phyloP scores from a whole-genome alignment of 2,888 invertebrate genomes.

The Glaucopsyche alexis region DNA sequence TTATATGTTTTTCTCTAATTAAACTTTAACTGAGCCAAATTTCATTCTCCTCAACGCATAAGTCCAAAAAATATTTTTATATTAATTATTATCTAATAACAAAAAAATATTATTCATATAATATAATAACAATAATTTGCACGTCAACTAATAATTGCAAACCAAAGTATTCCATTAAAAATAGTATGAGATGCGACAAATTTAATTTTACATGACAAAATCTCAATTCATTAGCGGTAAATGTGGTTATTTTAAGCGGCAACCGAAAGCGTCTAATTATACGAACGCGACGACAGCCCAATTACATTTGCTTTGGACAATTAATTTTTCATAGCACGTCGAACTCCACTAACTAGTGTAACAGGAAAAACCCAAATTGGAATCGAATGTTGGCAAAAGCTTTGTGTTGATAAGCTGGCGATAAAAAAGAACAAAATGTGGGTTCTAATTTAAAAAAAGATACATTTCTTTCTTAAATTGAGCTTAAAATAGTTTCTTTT shows the following conservation, averaged over 20 bases:
- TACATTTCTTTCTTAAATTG: no score
- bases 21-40: no score
- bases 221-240: slow-evolving; percentile 2
- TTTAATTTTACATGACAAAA: not conserved
- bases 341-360: slow-evolving; percentile 2
- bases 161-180: not conserved
- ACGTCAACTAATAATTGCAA: not conserved
- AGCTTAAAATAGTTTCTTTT: no score
- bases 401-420: not conserved
- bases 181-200: not conserved
- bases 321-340: slow-evolving; percentile 19
- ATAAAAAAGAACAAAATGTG: not conserved
- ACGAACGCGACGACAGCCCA: slow-evolving; percentile 1
- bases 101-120: no score
- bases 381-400: not conserved
- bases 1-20: no score
- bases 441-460: not conserved
- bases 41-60: no score
- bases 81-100: no score
- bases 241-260: slow-evolving; percentile 14
- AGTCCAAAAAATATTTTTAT: no score
- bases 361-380: not conserved
- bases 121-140: not conserved
- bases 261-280: slow-evolving; percentile 11
- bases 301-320: slow-evolving; percentile 22